These are phyloP conservation scores for Sebastes flavidus DNA, from an alignment of 2,797 vertebrate genomes.

Conservation along the genomic window DNA sequence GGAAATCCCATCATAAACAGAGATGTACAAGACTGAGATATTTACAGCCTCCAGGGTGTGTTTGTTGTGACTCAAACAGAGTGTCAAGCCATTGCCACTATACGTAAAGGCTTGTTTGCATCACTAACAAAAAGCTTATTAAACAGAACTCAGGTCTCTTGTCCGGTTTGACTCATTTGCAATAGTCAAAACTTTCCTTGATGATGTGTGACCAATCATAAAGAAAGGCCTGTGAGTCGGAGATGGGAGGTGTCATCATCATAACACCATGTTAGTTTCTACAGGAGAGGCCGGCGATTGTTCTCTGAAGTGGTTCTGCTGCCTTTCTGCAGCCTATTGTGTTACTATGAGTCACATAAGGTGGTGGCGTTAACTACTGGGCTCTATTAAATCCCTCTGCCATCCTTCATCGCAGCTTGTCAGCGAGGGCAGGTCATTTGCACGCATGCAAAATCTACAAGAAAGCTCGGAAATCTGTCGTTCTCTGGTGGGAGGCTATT, in stretches of 20 bases:
- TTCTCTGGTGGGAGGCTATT: neutral
- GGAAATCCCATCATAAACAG: neutral
- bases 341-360: constrained; percentile 50
- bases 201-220: neutral
- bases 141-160: constrained; percentile 3
- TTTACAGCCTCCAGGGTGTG: constrained; percentile 37
- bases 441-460: constrained; percentile 13
- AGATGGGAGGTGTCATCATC: constrained; percentile 8
- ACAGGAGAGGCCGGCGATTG: constrained; percentile 46
- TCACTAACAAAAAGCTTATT: constrained; percentile 24
- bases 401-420: neutral
- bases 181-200: constrained; percentile 12
- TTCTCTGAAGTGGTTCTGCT: constrained; percentile 54
- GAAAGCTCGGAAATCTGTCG: neutral
- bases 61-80: constrained; percentile 43
- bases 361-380: constrained; percentile 30
- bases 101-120: constrained; percentile 14
- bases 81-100: neutral
- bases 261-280: constrained; percentile 48
- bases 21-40: neutral
- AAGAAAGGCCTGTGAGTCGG: constrained; percentile 4
- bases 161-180: constrained; percentile 20
- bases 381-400: constrained; percentile 14
- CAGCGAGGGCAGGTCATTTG: constrained; percentile 24
- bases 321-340: constrained; percentile 57